These are phyloP conservation scores for Macropodus opercularis DNA, from an alignment of 2,797 vertebrate genomes.

Conservation along the genomic window DNA sequence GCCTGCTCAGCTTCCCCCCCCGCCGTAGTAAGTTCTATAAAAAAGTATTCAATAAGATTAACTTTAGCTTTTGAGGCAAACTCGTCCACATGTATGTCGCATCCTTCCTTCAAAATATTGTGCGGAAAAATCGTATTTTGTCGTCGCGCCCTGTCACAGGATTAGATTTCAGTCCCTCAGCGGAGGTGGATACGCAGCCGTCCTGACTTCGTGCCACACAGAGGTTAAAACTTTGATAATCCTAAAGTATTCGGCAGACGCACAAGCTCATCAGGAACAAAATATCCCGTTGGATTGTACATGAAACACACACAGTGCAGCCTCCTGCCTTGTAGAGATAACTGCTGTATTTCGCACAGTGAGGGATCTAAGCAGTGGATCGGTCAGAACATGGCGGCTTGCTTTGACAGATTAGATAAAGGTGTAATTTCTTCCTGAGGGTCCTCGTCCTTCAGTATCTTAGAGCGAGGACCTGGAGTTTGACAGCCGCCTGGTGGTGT, in stretches of 20 bases:
- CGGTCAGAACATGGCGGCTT: conserved; percentile 15
- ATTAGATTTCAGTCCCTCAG: conserved; percentile 18
- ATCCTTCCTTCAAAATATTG: conserved; percentile 1
- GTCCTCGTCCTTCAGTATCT: conserved; percentile 44
- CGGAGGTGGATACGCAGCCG: conserved; percentile 28
- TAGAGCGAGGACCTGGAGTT: conserved; percentile 22
- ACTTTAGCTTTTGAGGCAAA: conserved; percentile 7
- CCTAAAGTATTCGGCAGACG: conserved; percentile 25
- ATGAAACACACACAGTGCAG: conserved; percentile 22
- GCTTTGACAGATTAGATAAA: conserved; percentile 62
- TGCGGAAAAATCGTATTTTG: conserved; percentile 4
- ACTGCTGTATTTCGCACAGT: conserved; percentile 22
- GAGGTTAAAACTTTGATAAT: conserved; percentile 55
- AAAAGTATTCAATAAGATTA: conserved; percentile 2
- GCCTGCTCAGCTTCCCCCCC: conserved; percentile 2
- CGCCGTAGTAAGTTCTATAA: background rate
- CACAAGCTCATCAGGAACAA: conserved; percentile 14
- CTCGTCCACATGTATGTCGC: background rate
- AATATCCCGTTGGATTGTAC: conserved; percentile 16
- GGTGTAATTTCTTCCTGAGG: conserved; percentile 60
- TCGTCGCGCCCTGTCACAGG: background rate
- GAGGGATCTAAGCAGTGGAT: conserved; percentile 37
- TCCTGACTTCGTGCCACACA: conserved; percentile 37
- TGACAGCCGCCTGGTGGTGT: conserved; percentile 27
- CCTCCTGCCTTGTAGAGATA: conserved; percentile 49